Conservation (phyloP, 2,113 vertebrate genomes). For the Ivindomyrus marchei region DNA sequence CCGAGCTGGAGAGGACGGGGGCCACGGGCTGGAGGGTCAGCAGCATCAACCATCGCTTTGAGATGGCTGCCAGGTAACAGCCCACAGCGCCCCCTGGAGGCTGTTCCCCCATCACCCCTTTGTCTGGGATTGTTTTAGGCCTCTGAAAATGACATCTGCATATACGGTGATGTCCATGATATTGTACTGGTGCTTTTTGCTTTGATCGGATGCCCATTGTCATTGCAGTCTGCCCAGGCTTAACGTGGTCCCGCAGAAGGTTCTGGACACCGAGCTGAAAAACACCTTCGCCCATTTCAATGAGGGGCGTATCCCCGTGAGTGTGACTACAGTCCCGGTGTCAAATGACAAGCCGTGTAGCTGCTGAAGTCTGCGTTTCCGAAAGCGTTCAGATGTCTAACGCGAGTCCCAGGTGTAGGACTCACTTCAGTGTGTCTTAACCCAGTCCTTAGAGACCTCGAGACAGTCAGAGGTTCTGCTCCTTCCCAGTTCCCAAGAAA, state of each 20-base stretch:
- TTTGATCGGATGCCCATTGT: not conserved
- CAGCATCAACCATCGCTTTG: conserved; percentile 83
- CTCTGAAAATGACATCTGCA: not conserved
- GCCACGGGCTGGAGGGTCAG: conserved; percentile 81
- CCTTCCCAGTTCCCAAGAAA: not conserved
- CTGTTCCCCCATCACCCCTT: not conserved
- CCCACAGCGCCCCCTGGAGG: not conserved
- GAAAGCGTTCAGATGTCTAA: not conserved
- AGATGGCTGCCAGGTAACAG: conserved; percentile 82
- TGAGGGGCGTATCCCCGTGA: conserved; percentile 83
- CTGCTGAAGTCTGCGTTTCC: not conserved
- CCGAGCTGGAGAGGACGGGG: conserved; percentile 69
- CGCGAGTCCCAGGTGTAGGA: not conserved
- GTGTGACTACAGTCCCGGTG: conserved; percentile 37
- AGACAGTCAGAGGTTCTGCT: not conserved
- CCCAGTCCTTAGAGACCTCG: not conserved
- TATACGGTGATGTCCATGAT: not conserved
- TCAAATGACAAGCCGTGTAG: not conserved
- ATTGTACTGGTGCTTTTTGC: not conserved
- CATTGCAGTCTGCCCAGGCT: conserved; percentile 70
- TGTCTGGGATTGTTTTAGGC: not conserved
- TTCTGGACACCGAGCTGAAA: conserved; percentile 84
- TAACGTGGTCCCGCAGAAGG: conserved; percentile 75
- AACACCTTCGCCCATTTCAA: conserved; percentile 80
- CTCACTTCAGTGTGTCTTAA: not conserved